Conservation (phyloP, 2,888 invertebrate species). For the Napeogenes sylphis region DNA sequence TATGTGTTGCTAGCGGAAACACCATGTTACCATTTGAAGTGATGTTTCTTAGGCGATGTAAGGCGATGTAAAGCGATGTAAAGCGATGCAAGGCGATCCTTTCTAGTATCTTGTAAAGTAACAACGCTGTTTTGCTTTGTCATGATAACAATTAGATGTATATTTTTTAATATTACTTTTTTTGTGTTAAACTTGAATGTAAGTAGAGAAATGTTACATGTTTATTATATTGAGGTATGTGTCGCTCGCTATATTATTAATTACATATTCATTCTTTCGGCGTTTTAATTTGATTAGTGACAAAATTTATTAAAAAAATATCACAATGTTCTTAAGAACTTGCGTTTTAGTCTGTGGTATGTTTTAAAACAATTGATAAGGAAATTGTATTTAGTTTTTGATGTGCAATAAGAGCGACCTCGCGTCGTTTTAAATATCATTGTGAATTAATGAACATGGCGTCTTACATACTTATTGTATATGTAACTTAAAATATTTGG, state of each 20-base stretch:
- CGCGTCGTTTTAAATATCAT: constrained; percentile 44
- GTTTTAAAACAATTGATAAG: background rate
- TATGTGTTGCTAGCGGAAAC: constrained; percentile 71
- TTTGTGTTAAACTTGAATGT: constrained; percentile 59
- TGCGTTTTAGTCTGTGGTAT: constrained; percentile 16
- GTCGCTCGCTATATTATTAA: constrained; percentile 34
- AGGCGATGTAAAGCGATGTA: constrained; percentile 47
- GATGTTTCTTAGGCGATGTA: constrained; percentile 35
- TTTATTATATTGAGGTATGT: constrained; percentile 48
- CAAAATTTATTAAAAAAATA: too few species aligned
- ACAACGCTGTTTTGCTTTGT: constrained; percentile 65
- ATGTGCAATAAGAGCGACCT: constrained; percentile 40
- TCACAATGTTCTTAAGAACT: constrained; percentile 5
- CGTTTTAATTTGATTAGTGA: background rate
- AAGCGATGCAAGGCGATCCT: constrained; percentile 55
- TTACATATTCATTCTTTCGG: constrained; percentile 1
- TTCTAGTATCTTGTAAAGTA: constrained; percentile 59
- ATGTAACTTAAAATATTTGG: constrained; percentile 69
- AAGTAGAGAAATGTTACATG: constrained; percentile 67
- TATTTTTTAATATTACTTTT: constrained; percentile 57
- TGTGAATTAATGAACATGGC: constrained; percentile 61
- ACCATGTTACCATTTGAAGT: constrained; percentile 72
- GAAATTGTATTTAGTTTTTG: constrained; percentile 17
- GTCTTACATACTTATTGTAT: constrained; percentile 61
- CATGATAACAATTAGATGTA: constrained; percentile 57